phyloP scores from a whole-genome alignment of 1,140 invertebrate genomes.

The Nebria ingens region DNA sequence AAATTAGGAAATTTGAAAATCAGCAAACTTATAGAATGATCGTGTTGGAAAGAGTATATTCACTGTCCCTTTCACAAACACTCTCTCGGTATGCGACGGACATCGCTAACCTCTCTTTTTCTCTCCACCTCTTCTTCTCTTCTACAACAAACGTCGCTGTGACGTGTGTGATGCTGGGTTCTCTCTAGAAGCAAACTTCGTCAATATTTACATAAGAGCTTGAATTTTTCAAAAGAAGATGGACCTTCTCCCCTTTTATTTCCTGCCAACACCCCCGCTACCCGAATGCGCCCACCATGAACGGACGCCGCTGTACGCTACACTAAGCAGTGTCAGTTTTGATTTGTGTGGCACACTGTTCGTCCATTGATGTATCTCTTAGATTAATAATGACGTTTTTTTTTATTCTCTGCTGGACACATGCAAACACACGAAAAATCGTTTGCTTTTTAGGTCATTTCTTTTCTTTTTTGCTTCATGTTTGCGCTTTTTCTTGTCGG shows the following conservation, averaged over 20 bases:
- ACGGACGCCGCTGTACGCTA: background rate
- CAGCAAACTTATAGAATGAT: no score
- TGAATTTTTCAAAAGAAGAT: constrained; percentile 4
- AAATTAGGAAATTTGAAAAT: no score
- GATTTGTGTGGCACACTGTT: background rate
- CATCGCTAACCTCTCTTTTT: no score
- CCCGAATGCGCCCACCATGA: background rate
- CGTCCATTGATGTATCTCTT: constrained; percentile 8
- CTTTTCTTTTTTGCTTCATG: no score
- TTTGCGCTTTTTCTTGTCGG: no score
- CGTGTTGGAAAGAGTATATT: no score
- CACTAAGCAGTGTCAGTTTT: constrained; percentile 2
- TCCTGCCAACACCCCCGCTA: background rate
- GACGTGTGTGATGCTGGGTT: no score
- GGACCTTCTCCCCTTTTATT: no score
- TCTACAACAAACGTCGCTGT: no score
- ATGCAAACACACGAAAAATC: constrained; percentile 3
- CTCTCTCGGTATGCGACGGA: no score
- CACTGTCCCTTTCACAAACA: no score
- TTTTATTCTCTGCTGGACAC: background rate
- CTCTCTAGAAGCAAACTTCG: background rate
- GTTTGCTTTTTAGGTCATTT: constrained; percentile 2
- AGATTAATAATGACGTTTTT: constrained; percentile 9
- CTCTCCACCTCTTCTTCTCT: no score
- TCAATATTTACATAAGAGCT: constrained; percentile 4